Evolutionary conservation across 2,888 invertebrate species (phyloP).

Genomic region (Lottia gigantea): DNA sequence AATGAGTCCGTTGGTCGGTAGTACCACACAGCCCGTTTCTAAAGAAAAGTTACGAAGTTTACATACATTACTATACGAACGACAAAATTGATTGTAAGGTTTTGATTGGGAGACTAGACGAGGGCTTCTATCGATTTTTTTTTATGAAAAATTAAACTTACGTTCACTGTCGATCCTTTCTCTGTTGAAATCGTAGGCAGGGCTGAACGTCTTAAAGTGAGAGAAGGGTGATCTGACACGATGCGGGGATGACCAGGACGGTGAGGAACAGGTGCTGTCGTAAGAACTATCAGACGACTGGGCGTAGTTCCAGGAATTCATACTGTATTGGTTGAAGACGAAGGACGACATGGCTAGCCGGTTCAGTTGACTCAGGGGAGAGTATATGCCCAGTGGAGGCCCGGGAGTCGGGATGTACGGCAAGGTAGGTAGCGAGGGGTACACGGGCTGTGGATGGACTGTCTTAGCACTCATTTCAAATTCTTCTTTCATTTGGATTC

Average conservation of each 20-base stretch:
- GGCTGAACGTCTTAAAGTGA: not conserved
- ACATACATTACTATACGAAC: too few relatives aligned
- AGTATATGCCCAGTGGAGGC: slow-evolving; percentile 17
- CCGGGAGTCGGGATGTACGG: slow-evolving; percentile 7
- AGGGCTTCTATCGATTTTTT: too few relatives aligned
- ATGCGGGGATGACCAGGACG: not conserved
- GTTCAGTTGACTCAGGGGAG: slow-evolving; percentile 11
- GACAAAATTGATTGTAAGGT: too few relatives aligned
- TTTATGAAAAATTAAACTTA: not conserved
- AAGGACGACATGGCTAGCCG: slow-evolving; percentile 15
- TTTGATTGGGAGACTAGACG: too few relatives aligned
- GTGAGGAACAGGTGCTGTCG: slow-evolving; percentile 2
- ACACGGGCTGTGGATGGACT: slow-evolving; percentile 14
- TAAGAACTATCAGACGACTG: slow-evolving; percentile 24
- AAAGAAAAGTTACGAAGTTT: too few relatives aligned
- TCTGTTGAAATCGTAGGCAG: slow-evolving; percentile 4
- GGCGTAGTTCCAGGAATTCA: slow-evolving; percentile 43
- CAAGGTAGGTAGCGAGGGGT: slow-evolving; percentile 5
- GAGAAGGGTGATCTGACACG: not conserved
- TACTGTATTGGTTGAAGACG: slow-evolving; percentile 34
- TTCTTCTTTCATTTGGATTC: too few relatives aligned
- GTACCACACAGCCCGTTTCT: too few relatives aligned
- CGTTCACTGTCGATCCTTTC: slow-evolving; percentile 16
- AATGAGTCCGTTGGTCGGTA: too few relatives aligned
- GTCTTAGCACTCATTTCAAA: slow-evolving; percentile 12